These are phyloP conservation scores for Anastatus disparis DNA, from an alignment of 1,140 invertebrate species.

Conservation along the genomic window DNA sequence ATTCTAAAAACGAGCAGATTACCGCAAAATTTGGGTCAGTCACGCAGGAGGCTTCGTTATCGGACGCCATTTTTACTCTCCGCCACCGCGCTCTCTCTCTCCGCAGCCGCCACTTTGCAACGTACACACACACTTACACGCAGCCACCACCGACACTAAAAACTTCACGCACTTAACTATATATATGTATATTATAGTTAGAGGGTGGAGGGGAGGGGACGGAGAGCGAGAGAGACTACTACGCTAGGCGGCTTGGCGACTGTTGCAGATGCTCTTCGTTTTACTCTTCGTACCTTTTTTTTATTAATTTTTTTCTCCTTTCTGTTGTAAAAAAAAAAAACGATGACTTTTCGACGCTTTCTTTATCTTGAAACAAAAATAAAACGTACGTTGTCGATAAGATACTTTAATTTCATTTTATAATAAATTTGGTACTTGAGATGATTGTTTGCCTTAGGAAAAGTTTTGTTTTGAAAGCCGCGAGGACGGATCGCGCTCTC, in stretches of 20 bases:
- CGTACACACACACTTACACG: slow-evolving; percentile 12
- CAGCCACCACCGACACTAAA: no score
- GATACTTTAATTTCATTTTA: no score
- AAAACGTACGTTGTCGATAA: slow-evolving; percentile 11
- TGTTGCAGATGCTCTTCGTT: no score
- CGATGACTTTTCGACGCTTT: neutral
- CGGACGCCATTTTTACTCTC: slow-evolving; percentile 80
- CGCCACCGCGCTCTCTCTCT: slow-evolving; percentile 37
- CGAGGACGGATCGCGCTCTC: no score
- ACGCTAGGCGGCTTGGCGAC: slow-evolving; percentile 38
- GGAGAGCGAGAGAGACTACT: slow-evolving; percentile 4
- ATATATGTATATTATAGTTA: slow-evolving; percentile 16
- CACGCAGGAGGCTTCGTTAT: slow-evolving; percentile 85
- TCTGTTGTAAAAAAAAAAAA: no score
- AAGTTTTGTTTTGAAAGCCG: no score
- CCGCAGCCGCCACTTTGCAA: slow-evolving; percentile 21
- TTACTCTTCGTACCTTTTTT: no score
- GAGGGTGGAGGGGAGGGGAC: slow-evolving; percentile 34
- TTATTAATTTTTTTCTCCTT: no score
- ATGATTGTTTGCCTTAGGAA: no score
- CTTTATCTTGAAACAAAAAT: slow-evolving; percentile 15
- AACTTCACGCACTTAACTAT: no score
- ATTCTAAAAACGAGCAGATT: slow-evolving; percentile 92
- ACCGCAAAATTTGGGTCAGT: slow-evolving; percentile 96
- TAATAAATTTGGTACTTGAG: no score